Evolutionary conservation across 2,113 vertebrate species (phyloP).

Genomic region (Terrapene triunguis): DNA sequence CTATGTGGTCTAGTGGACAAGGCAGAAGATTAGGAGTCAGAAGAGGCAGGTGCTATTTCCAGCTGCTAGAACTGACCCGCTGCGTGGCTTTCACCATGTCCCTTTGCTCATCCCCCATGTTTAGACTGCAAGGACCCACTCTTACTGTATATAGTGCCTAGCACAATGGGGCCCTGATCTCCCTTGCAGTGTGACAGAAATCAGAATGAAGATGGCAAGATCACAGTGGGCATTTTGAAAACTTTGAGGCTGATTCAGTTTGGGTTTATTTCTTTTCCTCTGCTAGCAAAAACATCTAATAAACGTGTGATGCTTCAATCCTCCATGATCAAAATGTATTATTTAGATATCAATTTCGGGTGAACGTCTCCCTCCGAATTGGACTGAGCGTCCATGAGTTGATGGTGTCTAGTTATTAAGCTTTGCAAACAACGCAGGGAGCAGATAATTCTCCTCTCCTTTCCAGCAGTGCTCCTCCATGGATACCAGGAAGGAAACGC

Average conservation of each 20-base stretch:
- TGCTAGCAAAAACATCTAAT: neutral
- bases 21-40: neutral
- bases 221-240: neutral
- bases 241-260: neutral
- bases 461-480: neutral
- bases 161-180: neutral
- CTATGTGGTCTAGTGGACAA: neutral
- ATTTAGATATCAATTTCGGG: neutral
- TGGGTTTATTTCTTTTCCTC: neutral
- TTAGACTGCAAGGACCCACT: neutral
- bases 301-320: neutral
- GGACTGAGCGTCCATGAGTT: neutral
- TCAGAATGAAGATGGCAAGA: neutral
- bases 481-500: fast-evolving
- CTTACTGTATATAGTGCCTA: neutral
- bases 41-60: neutral
- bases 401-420: neutral
- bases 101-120: neutral
- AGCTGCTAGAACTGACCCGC: neutral
- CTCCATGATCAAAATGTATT: neutral
- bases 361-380: fast-evolving
- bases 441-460: neutral
- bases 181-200: neutral
- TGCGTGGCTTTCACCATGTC: neutral
- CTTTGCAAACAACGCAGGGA: fast-evolving